Evolutionary conservation across 2,113 vertebrate genomes (phyloP).

Genomic region (Pseudolaguvia tuberculata): DNA sequence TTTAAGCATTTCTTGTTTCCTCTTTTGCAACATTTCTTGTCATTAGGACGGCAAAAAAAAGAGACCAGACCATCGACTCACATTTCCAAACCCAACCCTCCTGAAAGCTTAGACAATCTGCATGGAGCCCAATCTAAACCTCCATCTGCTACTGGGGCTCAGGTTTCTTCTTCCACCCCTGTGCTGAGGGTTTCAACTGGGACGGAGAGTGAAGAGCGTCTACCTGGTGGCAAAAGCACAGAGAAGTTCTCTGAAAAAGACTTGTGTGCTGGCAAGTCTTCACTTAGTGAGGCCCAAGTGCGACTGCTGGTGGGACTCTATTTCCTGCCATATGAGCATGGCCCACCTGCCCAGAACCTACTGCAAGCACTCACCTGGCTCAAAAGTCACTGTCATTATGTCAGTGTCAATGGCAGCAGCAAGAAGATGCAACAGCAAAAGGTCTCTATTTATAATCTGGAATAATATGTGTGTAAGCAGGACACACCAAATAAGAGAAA

Average conservation of each 20-base stretch:
- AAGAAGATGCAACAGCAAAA: constrained; percentile 67
- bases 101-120: constrained; percentile 54
- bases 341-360: constrained; percentile 64
- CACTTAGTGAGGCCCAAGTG: constrained; percentile 69
- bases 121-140: constrained; percentile 54
- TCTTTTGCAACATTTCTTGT: neutral
- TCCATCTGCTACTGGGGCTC: constrained; percentile 50
- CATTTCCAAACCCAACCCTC: constrained; percentile 52
- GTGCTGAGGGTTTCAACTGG: constrained; percentile 39
- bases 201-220: constrained; percentile 40
- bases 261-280: constrained; percentile 56
- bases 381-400: constrained; percentile 66
- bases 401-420: constrained; percentile 62
- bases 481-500: neutral
- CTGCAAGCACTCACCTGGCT: constrained; percentile 78
- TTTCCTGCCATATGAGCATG: constrained; percentile 78
- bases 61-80: constrained; percentile 56
- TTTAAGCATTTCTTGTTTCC: neutral
- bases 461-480: neutral
- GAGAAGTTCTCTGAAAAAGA: constrained; percentile 57
- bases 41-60: constrained; percentile 62
- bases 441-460: constrained; percentile 49
- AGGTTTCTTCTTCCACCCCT: constrained; percentile 49
- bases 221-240: constrained; percentile 25
- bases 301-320: constrained; percentile 77